A percentile compares a stretch with the other conserved stretches of the same genome.
phyloP scores from a whole-genome alignment of 2,113 vertebrate genomes.

The Motacilla alba region DNA sequence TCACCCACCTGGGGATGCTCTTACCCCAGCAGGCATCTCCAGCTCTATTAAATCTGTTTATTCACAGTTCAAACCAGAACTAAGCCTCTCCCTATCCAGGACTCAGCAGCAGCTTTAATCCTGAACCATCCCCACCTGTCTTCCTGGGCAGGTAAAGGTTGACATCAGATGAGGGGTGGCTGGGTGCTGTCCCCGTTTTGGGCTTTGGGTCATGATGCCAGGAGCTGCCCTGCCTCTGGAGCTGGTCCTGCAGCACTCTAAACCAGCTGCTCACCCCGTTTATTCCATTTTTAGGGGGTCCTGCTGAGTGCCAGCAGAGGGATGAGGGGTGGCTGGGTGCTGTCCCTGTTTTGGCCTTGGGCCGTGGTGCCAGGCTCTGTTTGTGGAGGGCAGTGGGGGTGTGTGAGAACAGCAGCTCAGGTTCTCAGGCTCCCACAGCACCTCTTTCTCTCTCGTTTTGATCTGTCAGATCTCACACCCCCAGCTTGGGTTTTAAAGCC shows the following conservation, averaged over 20 bases:
- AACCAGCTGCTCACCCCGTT: accelerated
- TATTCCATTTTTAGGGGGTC: accelerated
- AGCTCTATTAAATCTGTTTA: too few relatives aligned
- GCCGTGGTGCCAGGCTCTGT: accelerated
- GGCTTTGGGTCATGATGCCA: not conserved
- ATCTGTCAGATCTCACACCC: slow-evolving; percentile 52
- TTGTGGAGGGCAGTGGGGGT: not conserved
- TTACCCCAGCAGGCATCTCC: too few relatives aligned
- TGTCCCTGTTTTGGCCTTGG: accelerated
- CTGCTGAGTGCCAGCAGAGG: not conserved
- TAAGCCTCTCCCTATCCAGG: too few relatives aligned
- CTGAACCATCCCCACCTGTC: too few relatives aligned
- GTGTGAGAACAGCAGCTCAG: slow-evolving; percentile 5
- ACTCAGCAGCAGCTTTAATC: too few relatives aligned
- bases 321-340: not conserved
- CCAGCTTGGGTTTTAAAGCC: not conserved
- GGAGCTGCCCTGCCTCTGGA: not conserved
- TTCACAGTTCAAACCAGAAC: too few relatives aligned
- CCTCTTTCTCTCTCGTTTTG: not conserved
- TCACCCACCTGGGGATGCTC: too few relatives aligned
- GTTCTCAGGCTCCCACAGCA: slow-evolving; percentile 26
- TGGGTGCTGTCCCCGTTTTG: not conserved
- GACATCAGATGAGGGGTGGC: not conserved
- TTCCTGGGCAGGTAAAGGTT: too few relatives aligned
- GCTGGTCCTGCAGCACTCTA: not conserved